Conservation (phyloP, 2,888 invertebrate species). For the Ischnura elegans region DNA sequence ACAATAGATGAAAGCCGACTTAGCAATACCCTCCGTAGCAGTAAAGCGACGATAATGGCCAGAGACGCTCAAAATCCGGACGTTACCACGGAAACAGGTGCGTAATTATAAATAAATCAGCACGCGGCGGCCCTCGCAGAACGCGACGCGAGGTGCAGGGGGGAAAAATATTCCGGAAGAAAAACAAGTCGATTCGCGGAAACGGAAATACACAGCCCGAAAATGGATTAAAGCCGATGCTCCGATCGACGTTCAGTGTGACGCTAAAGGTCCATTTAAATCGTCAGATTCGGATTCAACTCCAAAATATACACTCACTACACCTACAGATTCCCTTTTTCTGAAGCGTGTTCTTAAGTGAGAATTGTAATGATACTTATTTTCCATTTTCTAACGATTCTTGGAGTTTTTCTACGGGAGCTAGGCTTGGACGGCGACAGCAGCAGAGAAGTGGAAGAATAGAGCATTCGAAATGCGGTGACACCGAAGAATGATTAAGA, state of each 20-base stretch:
- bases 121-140: neutral
- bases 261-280: neutral
- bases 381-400: too few relatives aligned
- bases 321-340: too few relatives aligned
- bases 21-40: neutral
- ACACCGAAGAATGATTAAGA: too few relatives aligned
- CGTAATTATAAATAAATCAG: neutral
- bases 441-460: too few relatives aligned
- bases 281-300: neutral
- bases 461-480: too few relatives aligned
- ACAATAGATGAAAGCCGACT: too few relatives aligned
- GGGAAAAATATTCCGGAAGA: neutral
- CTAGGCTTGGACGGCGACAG: too few relatives aligned
- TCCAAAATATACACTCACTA: too few relatives aligned
- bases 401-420: too few relatives aligned
- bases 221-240: neutral
- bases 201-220: neutral
- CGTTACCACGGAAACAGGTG: neutral
- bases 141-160: neutral
- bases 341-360: too few relatives aligned
- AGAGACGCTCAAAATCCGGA: neutral
- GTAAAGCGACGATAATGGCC: neutral
- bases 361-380: too few relatives aligned
- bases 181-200: neutral
- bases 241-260: neutral